Conservation (phyloP, 2,888 invertebrate genomes). For the Shargacucullia verbasci region DNA sequence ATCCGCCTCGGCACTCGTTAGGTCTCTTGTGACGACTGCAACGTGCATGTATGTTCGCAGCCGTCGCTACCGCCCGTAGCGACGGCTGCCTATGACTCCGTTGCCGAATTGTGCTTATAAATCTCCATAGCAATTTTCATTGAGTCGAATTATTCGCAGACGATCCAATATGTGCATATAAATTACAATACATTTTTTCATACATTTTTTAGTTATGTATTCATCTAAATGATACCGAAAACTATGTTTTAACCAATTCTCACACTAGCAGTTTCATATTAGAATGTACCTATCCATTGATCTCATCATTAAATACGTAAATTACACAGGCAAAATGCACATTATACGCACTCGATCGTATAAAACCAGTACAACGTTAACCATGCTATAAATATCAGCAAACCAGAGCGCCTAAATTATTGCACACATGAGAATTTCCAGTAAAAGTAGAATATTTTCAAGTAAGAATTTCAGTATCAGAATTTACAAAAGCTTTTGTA, state of each 20-base stretch:
- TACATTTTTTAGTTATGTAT: too few relatives aligned
- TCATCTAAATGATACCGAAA: neutral
- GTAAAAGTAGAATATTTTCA: slow-evolving; percentile 66
- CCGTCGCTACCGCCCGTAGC: slow-evolving; percentile 18
- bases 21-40: slow-evolving; percentile 80
- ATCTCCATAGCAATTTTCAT: slow-evolving; percentile 59
- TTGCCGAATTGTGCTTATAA: slow-evolving; percentile 45
- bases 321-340: slow-evolving; percentile 60
- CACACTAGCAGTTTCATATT: slow-evolving; percentile 4
- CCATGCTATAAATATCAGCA: slow-evolving; percentile 78
- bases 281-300: slow-evolving; percentile 12
- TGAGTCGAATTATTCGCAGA: neutral
- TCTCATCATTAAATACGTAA: slow-evolving; percentile 23
- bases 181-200: too few relatives aligned
- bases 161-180: slow-evolving; percentile 3
- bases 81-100: neutral
- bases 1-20: slow-evolving; percentile 77
- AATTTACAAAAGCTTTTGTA: slow-evolving; percentile 38
- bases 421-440: slow-evolving; percentile 73
- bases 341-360: slow-evolving; percentile 69
- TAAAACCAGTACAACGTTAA: slow-evolving; percentile 75
- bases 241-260: slow-evolving; percentile 9
- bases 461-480: slow-evolving; percentile 52
- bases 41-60: slow-evolving; percentile 38
- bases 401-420: slow-evolving; percentile 76